Conservation (phyloP, 2,113 vertebrate genomes). For the Eulemur macaco region DNA sequence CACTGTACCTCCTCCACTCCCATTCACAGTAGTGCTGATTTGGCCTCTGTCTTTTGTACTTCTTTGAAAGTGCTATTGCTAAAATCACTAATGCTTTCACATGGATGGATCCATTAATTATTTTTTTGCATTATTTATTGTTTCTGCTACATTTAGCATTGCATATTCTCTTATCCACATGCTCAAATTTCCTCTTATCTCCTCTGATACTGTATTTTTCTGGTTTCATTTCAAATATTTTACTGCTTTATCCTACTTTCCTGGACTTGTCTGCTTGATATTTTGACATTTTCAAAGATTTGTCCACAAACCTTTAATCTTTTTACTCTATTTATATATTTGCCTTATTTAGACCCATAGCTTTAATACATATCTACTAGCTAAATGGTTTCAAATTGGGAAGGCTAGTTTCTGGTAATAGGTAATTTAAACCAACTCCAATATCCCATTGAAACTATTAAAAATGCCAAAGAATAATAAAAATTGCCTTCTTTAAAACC, state of each 20-base stretch:
- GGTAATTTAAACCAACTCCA: neutral
- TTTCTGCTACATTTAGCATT: neutral
- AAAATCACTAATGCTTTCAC: neutral
- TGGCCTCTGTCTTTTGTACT: neutral
- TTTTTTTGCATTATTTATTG: slow-evolving; percentile 15
- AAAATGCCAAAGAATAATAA: neutral
- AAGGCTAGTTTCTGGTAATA: neutral
- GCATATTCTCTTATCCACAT: neutral
- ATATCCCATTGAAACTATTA: neutral
- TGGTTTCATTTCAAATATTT: neutral
- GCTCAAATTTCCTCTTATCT: neutral
- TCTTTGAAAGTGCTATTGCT: neutral
- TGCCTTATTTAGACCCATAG: neutral
- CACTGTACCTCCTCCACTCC: too few relatives aligned
- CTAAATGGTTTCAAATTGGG: neutral
- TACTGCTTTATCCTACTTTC: neutral
- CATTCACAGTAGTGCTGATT: neutral
- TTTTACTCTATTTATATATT: neutral
- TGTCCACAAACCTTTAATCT: neutral
- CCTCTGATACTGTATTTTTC: neutral
- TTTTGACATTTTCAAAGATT: neutral
- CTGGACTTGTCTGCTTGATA: neutral
- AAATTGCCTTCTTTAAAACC: neutral
- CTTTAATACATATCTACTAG: neutral
- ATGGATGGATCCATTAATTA: neutral